Conservation (phyloP, 2,888 invertebrate species). For the Watsonalla binaria region DNA sequence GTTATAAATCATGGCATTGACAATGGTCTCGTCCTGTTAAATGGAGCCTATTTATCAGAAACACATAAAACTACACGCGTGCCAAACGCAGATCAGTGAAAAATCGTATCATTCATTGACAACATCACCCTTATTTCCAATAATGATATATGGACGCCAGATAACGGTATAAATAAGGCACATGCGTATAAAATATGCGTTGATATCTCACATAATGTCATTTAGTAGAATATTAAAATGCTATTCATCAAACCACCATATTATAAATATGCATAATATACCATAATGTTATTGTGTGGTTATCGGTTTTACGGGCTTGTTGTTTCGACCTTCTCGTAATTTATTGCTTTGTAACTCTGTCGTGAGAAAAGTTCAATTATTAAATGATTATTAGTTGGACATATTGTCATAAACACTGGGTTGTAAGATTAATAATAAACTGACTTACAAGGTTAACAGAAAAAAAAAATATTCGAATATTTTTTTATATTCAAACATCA, state of each 20-base stretch:
- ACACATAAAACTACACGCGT: constrained; percentile 58
- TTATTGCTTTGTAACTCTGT: constrained; percentile 13
- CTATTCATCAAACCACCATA: constrained; percentile 47
- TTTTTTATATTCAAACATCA: too few relatives aligned
- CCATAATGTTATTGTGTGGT: constrained; percentile 44
- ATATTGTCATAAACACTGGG: too few relatives aligned
- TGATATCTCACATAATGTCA: constrained; percentile 30
- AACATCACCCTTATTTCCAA: constrained; percentile 54
- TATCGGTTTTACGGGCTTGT: constrained; percentile 45
- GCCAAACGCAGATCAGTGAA: constrained; percentile 61
- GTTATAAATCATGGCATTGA: constrained; percentile 63
- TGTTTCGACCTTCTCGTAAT: constrained; percentile 8
- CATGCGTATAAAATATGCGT: constrained; percentile 31
- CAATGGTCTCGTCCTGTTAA: constrained; percentile 57
- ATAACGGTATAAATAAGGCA: constrained; percentile 15
- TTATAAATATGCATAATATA: constrained; percentile 49
- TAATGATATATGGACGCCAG: constrained; percentile 57
- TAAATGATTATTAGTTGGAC: not conserved
- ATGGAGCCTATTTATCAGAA: constrained; percentile 62
- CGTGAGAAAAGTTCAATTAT: not conserved
- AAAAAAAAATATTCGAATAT: too few relatives aligned
- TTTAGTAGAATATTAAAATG: constrained; percentile 65
- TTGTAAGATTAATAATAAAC: too few relatives aligned
- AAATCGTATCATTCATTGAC: constrained; percentile 55
- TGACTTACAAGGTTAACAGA: too few relatives aligned